Evolutionary conservation across 2,797 vertebrate species (phyloP).

Genomic region (Neosilurus hyrtlii): DNA sequence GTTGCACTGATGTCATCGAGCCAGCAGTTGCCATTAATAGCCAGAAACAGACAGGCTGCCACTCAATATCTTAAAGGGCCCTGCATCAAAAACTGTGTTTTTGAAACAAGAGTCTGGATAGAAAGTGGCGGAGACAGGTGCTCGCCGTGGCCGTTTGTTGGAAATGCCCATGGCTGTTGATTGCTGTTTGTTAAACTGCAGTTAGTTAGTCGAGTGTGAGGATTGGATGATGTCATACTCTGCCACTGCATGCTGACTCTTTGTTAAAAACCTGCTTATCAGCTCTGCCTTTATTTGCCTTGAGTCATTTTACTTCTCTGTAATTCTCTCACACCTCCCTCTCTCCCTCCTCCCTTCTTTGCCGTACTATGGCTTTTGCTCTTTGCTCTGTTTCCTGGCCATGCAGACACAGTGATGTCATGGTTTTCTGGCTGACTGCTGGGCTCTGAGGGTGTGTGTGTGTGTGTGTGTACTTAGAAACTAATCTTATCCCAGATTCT

Average conservation of each 20-base stretch:
- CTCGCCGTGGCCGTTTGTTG: slow-evolving; percentile 38
- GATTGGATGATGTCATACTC: slow-evolving; percentile 46
- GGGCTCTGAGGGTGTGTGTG: slow-evolving; percentile 45
- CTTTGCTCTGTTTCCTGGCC: slow-evolving; percentile 58
- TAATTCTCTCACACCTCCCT: slow-evolving; percentile 15
- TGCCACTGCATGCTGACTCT: slow-evolving; percentile 29
- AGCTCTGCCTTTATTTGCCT: slow-evolving; percentile 51
- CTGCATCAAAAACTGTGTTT: slow-evolving; percentile 42
- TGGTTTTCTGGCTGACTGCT: slow-evolving; percentile 62
- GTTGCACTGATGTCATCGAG: slow-evolving; percentile 74
- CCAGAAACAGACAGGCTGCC: slow-evolving; percentile 71
- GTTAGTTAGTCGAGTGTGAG: slow-evolving; percentile 38
- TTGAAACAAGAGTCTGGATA: slow-evolving; percentile 7
- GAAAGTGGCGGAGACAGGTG: slow-evolving; percentile 41
- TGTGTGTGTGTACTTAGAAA: slow-evolving; percentile 37
- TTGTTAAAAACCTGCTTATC: slow-evolving; percentile 55
- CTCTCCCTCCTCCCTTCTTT: slow-evolving; percentile 6
- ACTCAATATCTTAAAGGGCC: slow-evolving; percentile 69
- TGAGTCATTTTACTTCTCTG: slow-evolving; percentile 53
- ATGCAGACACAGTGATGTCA: slow-evolving; percentile 71
- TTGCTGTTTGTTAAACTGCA: slow-evolving; percentile 32
- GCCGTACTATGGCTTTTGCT: slow-evolving; percentile 43
- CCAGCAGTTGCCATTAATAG: slow-evolving; percentile 70
- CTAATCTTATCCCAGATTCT: slow-evolving; percentile 65
- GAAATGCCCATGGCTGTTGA: slow-evolving; percentile 36